These are phyloP conservation scores for Odontomachus brunneus DNA, from an alignment of 1,140 invertebrate genomes.

Conservation along the genomic window DNA sequence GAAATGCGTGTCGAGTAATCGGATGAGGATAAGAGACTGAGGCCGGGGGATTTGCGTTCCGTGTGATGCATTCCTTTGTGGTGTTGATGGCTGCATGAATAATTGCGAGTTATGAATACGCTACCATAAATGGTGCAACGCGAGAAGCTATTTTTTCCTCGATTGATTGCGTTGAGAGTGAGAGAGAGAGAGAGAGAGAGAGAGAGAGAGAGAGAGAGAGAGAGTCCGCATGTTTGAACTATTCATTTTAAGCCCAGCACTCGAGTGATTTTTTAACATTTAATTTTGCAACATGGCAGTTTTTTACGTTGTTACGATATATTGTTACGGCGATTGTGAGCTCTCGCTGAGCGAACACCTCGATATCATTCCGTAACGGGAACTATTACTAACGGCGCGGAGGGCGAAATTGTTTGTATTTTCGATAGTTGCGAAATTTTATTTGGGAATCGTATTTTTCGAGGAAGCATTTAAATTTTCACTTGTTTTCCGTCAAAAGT, in stretches of 20 bases:
- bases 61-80: slow-evolving; percentile 52
- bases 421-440: too few species aligned
- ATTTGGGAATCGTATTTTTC: too few species aligned
- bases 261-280: slow-evolving; percentile 1
- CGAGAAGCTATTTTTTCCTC: background rate
- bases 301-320: slow-evolving; percentile 7
- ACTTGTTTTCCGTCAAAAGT: too few species aligned
- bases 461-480: too few species aligned
- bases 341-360: background rate
- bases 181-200: too few species aligned
- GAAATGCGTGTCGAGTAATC: slow-evolving; percentile 22
- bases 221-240: too few species aligned
- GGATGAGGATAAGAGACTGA: background rate
- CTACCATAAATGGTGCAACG: slow-evolving; percentile 8
- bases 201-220: too few species aligned
- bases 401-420: too few species aligned
- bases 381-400: background rate
- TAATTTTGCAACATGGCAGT: background rate
- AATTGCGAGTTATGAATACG: slow-evolving; percentile 38
- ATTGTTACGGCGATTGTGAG: background rate
- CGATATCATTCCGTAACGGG: background rate
- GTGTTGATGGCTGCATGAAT: slow-evolving; percentile 40
- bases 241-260: too few species aligned
- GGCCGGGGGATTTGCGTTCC: slow-evolving; percentile 5
- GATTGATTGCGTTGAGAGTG: background rate